Percentiles rank a stretch among this genome's conserved stretches.
These are phyloP conservation scores for Canis aureus DNA, from an alignment of 2,113 vertebrate genomes.

Conservation along the genomic window DNA sequence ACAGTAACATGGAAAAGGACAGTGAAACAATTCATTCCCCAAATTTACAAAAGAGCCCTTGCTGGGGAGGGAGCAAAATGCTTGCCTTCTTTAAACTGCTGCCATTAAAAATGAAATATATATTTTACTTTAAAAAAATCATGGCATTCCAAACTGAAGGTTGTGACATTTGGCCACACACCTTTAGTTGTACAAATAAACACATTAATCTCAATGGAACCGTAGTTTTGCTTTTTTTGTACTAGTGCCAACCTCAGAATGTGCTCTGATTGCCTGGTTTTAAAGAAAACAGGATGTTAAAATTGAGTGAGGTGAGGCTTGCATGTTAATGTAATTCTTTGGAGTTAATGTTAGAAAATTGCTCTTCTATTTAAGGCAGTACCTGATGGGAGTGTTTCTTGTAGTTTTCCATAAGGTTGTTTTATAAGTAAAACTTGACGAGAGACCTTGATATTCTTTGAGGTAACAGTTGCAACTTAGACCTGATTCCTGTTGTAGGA, in stretches of 20 bases:
- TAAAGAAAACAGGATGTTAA: constrained; percentile 78
- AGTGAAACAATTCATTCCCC: constrained; percentile 35
- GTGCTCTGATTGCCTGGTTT: neutral
- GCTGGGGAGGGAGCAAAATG: neutral
- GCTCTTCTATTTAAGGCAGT: constrained; percentile 52
- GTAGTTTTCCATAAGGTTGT: constrained; percentile 56
- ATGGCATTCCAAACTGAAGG: neutral
- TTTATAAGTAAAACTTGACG: neutral
- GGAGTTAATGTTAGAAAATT: constrained; percentile 66
- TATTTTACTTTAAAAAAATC: neutral
- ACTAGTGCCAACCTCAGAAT: neutral
- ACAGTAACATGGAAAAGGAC: neutral
- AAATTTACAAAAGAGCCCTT: constrained; percentile 28
- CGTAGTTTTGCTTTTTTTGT: neutral
- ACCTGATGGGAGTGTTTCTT: constrained; percentile 13
- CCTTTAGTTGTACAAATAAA: constrained; percentile 57
- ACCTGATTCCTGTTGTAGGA: neutral
- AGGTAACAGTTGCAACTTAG: neutral
- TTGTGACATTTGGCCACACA: neutral
- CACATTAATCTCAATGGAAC: neutral
- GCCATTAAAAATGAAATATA: constrained; percentile 50
- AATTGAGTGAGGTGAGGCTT: constrained; percentile 6
- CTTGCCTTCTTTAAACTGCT: constrained; percentile 37
- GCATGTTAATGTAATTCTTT: constrained; percentile 53
- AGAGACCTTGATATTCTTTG: neutral